phyloP scores from a whole-genome alignment of 2,888 invertebrate species.

The Fabriciana adippe region DNA sequence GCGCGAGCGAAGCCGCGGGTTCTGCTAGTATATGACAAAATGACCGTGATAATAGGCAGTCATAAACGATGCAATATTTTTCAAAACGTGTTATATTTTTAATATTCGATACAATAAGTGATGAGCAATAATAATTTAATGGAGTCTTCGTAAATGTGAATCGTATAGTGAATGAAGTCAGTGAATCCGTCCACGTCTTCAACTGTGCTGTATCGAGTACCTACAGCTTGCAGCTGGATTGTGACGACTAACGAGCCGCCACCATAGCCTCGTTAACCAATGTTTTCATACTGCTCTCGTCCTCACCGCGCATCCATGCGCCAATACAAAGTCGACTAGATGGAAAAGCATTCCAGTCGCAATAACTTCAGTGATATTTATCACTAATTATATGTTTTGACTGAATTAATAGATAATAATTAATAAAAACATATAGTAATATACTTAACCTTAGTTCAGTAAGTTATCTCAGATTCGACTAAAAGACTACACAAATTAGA shows the following conservation, averaged over 20 bases:
- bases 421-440: constrained; percentile 62
- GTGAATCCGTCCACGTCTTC: constrained; percentile 77
- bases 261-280: constrained; percentile 41
- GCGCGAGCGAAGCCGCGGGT: too few species aligned
- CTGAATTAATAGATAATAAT: constrained; percentile 76
- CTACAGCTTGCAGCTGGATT: constrained; percentile 32
- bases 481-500: constrained; percentile 80
- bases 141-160: constrained; percentile 30
- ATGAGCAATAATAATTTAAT: constrained; percentile 30
- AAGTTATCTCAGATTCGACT: constrained; percentile 80
- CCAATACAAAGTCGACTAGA: constrained; percentile 53
- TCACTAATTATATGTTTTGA: constrained; percentile 74
- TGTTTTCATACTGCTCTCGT: constrained; percentile 65
- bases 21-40: too few species aligned
- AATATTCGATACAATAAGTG: neutral
- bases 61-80: neutral
- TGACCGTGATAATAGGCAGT: too few species aligned
- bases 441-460: constrained; percentile 63
- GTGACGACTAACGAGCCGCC: neutral
- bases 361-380: constrained; percentile 68
- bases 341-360: constrained; percentile 58
- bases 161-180: constrained; percentile 47
- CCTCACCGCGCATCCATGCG: constrained; percentile 36
- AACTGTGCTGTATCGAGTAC: constrained; percentile 61
- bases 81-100: neutral